Percentiles rank a stretch among this genome's conserved stretches.
Conservation (phyloP, 2,113 vertebrate species). For the Myocastor coypus region DNA sequence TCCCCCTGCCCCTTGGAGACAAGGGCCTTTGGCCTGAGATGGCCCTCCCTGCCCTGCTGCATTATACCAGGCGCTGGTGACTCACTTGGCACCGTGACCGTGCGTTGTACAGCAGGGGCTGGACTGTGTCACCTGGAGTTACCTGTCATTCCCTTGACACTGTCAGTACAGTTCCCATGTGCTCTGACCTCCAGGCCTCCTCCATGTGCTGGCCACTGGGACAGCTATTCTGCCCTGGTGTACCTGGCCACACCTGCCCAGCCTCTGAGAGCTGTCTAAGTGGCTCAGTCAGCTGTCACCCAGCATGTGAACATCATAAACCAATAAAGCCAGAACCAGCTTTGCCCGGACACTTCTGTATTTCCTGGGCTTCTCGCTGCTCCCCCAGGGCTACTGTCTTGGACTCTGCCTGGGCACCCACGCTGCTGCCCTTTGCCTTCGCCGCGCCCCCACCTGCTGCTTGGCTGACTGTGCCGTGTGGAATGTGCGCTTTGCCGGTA, state of each 20-base stretch:
- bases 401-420: fast-evolving
- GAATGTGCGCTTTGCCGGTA: not conserved
- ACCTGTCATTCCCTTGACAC: not conserved
- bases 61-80: not conserved
- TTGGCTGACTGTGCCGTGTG: not conserved
- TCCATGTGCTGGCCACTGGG: fast-evolving
- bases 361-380: not conserved
- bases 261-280: not conserved
- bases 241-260: not conserved
- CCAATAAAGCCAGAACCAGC: not conserved
- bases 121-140: not conserved
- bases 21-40: not conserved
- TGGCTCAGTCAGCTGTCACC: not conserved
- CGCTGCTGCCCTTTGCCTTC: not conserved
- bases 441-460: not conserved
- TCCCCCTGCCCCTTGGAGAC: not conserved
- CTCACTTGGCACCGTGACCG: not conserved
- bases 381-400: not conserved
- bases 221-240: not conserved
- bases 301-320: not conserved
- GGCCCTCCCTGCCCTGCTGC: not conserved
- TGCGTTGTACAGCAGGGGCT: not conserved
- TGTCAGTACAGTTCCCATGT: not conserved
- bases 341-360: not conserved
- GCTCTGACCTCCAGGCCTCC: not conserved